These are phyloP conservation scores for Erythrocercus mccallii DNA, from an alignment of 2,113 vertebrate species.

Conservation along the genomic window DNA sequence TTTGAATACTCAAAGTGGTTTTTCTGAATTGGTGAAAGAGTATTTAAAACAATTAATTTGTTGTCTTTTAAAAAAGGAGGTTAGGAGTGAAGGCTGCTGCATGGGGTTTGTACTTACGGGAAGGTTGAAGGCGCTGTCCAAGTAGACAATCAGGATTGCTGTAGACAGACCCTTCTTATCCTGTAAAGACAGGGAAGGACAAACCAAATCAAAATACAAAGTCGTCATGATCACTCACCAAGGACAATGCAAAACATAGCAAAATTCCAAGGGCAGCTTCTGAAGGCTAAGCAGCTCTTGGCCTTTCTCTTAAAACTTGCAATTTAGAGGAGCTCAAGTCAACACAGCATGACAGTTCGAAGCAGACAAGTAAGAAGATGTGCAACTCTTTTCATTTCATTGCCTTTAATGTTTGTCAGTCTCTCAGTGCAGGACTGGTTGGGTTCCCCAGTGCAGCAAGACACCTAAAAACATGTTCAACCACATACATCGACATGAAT, in stretches of 20 bases:
- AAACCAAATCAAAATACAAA: background rate
- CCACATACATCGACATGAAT: background rate
- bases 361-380: background rate
- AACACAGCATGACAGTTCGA: background rate
- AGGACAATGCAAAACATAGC: background rate
- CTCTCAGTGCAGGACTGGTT: background rate
- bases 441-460: background rate
- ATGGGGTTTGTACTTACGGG: slow-evolving; percentile 79
- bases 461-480: background rate
- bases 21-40: slow-evolving; percentile 73
- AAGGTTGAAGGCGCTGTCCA: slow-evolving; percentile 88
- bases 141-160: slow-evolving; percentile 89
- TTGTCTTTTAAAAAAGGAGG: background rate
- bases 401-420: background rate
- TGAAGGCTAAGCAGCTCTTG: background rate
- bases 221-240: background rate
- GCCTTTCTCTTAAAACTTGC: background rate
- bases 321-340: background rate
- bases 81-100: background rate
- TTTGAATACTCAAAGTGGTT: slow-evolving; percentile 83
- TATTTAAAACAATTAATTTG: background rate
- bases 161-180: slow-evolving; percentile 75
- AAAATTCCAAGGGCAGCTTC: background rate
- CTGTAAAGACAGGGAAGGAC: slow-evolving; percentile 60
- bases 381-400: background rate